Percentiles rank a stretch among this genome's conserved stretches.
phyloP scores from a whole-genome alignment of 2,888 invertebrate species.

The Tenthredo amoena region DNA sequence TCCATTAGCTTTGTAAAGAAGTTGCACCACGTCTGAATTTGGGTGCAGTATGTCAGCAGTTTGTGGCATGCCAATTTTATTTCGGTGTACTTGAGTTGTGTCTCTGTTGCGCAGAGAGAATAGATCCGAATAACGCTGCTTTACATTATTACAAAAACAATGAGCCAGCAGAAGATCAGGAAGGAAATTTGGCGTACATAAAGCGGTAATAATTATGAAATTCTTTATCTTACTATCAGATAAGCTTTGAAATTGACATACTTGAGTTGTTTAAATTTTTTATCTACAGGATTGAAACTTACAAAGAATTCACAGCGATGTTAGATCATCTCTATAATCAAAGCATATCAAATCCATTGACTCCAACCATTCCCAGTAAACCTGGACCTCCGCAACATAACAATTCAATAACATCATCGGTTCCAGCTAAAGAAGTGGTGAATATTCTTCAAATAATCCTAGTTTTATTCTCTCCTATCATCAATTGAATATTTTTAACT shows the following conservation, averaged over 20 bases:
- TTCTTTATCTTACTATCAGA: background rate
- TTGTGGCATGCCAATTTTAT: conserved; percentile 90
- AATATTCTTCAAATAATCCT: conserved; percentile 54
- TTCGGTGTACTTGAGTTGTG: conserved; percentile 94
- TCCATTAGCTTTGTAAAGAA: conserved; percentile 88
- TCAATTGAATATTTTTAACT: conserved; percentile 13
- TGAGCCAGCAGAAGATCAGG: conserved; percentile 90
- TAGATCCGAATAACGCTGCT: conserved; percentile 94
- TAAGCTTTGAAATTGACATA: conserved; percentile 12
- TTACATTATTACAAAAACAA: conserved; percentile 92
- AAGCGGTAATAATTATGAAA: conserved; percentile 79
- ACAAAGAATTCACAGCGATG: conserved; percentile 91
- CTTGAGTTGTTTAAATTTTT: conserved; percentile 53
- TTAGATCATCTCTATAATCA: conserved; percentile 85
- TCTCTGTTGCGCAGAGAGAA: conserved; percentile 89
- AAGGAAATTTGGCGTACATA: conserved; percentile 87
- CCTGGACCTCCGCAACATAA: conserved; percentile 73
- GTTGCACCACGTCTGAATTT: conserved; percentile 94
- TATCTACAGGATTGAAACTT: conserved; percentile 89
- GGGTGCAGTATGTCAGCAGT: conserved; percentile 90
- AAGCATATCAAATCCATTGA: conserved; percentile 78
- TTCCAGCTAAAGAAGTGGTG: conserved; percentile 73
- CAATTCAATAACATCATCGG: conserved; percentile 61
- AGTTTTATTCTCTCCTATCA: background rate
- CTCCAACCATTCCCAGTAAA: conserved; percentile 77